These are phyloP conservation scores for Polyodon spathula DNA, from an alignment of 2,113 vertebrate species.

Conservation along the genomic window DNA sequence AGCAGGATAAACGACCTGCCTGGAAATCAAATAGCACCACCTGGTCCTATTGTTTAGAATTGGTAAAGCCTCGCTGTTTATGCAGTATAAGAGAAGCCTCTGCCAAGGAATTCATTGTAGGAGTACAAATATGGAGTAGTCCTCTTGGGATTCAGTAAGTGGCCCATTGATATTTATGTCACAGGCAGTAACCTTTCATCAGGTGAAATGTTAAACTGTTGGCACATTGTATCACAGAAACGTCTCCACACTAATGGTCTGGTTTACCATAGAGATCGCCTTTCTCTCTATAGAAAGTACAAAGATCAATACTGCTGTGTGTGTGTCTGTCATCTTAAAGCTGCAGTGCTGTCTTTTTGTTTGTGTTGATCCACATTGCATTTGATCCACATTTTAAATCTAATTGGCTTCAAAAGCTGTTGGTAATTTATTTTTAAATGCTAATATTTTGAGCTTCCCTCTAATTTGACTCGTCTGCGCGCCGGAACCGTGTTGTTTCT, in stretches of 20 bases:
- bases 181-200: conserved; percentile 18
- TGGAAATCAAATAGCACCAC: conserved; percentile 22
- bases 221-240: conserved; percentile 24
- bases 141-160: conserved; percentile 22
- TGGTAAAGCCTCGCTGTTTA: conserved; percentile 16
- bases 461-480: too few relatives aligned
- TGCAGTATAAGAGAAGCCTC: conserved; percentile 6
- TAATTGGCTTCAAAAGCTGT: too few relatives aligned
- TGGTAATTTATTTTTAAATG: too few relatives aligned
- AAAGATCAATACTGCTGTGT: conserved; percentile 22
- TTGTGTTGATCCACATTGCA: neutral
- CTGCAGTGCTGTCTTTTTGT: neutral
- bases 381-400: neutral
- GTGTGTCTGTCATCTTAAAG: conserved; percentile 11
- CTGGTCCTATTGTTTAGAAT: conserved; percentile 21
- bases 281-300: conserved; percentile 15
- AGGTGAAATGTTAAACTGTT: conserved; percentile 20
- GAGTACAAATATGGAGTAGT: conserved; percentile 25
- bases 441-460: too few relatives aligned
- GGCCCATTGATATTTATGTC: conserved; percentile 19
- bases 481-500: too few relatives aligned
- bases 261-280: conserved; percentile 23
- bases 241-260: conserved; percentile 18
- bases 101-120: conserved; percentile 19
- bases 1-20: conserved; percentile 28